Evolutionary conservation across 2,888 invertebrate genomes (phyloP), one percentile per base, ranked within the genome.

Genomic region (Heliconius aoede): DNA sequence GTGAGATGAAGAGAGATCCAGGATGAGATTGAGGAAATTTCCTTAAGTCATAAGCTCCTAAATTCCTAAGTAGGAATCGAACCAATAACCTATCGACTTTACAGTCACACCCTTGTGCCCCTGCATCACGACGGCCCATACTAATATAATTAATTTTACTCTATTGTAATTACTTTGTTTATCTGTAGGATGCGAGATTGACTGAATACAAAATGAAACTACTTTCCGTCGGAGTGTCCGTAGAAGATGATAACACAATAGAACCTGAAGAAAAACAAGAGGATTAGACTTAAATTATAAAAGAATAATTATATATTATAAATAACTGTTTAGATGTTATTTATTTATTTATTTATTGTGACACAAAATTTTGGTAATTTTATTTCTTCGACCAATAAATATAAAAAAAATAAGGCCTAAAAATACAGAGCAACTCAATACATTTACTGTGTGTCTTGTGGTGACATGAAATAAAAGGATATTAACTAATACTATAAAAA

Each of bases 131-230:
- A 46, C 18, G 5, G 1, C 18, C 46, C 8, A 46, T 15, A 18
- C 11, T 46, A 46, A 46, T 2, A 46, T 46, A 18, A 46, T 5
- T 46, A 21, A 46, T 18, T 46, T 46, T 46, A 21, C 18, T 21
- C 7, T 55, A n/a, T 55, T n/a, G 55, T 55, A 55, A 55, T 36
- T 24, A 32, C 0, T 69, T 13, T 30, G 3, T 51, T 51, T 7
- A 7, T n/a, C 84, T 83, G 0, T 86, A 94, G 94, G 94, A 95
- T 74, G 84, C 86, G 67, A 97, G 97, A 89, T 90, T 98, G 58
- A 94, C 92, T 67, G 93, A 95, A 72, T 97, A 97, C 89, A 96
- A 96, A 84, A 88, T 94, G 82, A 94, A 94, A 69, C 86, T 96
- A 32, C 81, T 91, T 21, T 90, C 95, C 0, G 91, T 96, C 32